Conservation (phyloP, 2,888 invertebrate genomes). For the Scaptomyza caliginosa region DNA sequence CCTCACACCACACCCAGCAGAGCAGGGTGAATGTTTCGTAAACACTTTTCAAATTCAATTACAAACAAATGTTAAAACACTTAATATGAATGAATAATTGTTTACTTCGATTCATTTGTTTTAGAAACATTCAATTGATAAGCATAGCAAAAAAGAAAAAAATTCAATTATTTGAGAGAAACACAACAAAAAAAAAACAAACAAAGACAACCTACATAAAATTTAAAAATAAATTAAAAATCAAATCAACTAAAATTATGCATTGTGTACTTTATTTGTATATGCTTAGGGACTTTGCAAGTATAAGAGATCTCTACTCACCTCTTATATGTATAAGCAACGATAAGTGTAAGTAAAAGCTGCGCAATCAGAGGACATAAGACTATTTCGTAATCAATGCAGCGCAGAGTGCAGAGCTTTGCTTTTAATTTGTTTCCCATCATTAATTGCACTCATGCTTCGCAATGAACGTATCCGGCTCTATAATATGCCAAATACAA, state of each 20-base stretch:
- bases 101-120: slow-evolving; percentile 1
- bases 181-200: slow-evolving; percentile 20
- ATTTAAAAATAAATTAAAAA: slow-evolving; percentile 46
- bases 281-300: no score
- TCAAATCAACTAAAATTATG: neutral
- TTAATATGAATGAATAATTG: slow-evolving; percentile 25
- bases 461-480: slow-evolving; percentile 41
- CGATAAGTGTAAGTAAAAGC: no score
- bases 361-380: no score
- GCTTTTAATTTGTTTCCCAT: slow-evolving; percentile 10
- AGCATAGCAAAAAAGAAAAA: slow-evolving; percentile 50
- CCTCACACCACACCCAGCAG: slow-evolving; percentile 1
- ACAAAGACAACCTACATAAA: slow-evolving; percentile 38
- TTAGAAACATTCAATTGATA: slow-evolving; percentile 28
- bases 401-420: neutral
- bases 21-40: neutral
- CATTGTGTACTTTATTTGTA: neutral
- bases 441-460: slow-evolving; percentile 22
- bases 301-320: neutral
- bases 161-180: slow-evolving; percentile 50
- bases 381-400: slow-evolving; percentile 6
- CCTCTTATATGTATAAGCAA: no score
- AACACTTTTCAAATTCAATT: slow-evolving; percentile 16
- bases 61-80: slow-evolving; percentile 8
- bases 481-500: slow-evolving; percentile 4